phyloP scores from a whole-genome alignment of 2,113 vertebrate genomes.

The Pelmatolapia mariae region DNA sequence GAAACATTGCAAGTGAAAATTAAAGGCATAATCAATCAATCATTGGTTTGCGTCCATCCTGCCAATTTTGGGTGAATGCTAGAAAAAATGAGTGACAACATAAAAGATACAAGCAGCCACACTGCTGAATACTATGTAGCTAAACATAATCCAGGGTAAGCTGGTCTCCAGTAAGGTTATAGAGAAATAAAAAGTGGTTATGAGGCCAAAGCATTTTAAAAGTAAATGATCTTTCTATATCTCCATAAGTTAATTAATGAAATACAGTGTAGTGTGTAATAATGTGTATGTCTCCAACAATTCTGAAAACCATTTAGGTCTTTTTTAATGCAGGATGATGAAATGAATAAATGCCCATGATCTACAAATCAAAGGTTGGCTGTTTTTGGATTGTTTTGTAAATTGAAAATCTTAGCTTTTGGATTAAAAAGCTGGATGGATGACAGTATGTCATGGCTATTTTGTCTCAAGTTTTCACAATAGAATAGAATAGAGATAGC shows the following conservation, averaged over 20 bases:
- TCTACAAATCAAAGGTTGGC: not conserved
- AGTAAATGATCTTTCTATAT: not conserved
- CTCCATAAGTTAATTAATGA: not conserved
- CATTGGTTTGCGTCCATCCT: not conserved
- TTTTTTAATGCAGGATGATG: not conserved
- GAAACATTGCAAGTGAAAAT: not conserved
- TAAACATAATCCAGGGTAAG: not conserved
- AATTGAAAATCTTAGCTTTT: not conserved
- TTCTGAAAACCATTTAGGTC: not conserved
- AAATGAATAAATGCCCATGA: not conserved
- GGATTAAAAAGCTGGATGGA: not conserved
- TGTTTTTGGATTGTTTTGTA: not conserved
- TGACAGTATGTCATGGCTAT: not conserved
- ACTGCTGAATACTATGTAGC: not conserved
- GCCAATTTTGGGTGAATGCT: not conserved
- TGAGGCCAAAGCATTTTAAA: not conserved
- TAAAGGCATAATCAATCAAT: not conserved
- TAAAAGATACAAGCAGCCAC: not conserved
- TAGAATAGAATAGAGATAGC: not conserved
- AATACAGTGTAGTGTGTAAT: not conserved
- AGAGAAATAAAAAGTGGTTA: not conserved
- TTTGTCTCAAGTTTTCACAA: not conserved
- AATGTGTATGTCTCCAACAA: not conserved
- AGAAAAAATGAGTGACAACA: not conserved
- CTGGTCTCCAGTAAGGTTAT: not conserved